Evolutionary conservation across 2,888 invertebrate genomes (phyloP), one percentile per base, ranked within the genome.

Genomic region (Dryococelus australis): DNA sequence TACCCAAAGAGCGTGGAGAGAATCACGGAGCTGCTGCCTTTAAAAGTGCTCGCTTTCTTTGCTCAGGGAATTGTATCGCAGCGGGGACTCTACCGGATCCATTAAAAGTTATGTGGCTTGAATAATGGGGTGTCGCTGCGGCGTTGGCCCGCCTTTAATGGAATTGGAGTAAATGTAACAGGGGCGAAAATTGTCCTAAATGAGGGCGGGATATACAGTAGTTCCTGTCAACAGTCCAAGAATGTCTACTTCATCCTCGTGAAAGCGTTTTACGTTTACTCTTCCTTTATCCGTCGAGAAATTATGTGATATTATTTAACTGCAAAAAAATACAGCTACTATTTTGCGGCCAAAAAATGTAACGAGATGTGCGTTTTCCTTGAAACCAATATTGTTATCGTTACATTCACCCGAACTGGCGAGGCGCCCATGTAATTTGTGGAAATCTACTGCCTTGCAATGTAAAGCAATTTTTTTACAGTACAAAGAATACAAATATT

Each of bases 91-190:
- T 35, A 24, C 83, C 83, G 83, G 83, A 83, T 43, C 83, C 83
- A 83, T 83, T 83, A 83, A 83, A 83, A 83, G 83, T 83, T 83
- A 83, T 83, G 83, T 43, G 43, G 83, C 83, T 28, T 83, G 83
- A 83, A 83, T 28, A 83, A 83, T 83, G 35, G 83, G 16, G 83
- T 83, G 83, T 28, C 43, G 83, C 4, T 35, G 35, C 35, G 35
- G 35, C 35, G 35, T 35, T n/a, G 65, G 65, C 47, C 47, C 47
- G 13, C 43, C 83, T 43, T 35, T 83, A 83, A 83, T 83, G 83
- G 27, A 83, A 43, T 83, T 83, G 83, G 28, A 13, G 83, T 43
- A 83, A 83, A 43, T 28, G 83, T 28, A 83, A 16, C 83, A 16
- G 24, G 24, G 6, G 16, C 20, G 65, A 5, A 65, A 65, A 65